A percentile compares a stretch with the other conserved stretches of the same genome.
These are phyloP conservation scores for Varanus komodoensis DNA, from an alignment of 2,113 vertebrate species.

Conservation along the genomic window DNA sequence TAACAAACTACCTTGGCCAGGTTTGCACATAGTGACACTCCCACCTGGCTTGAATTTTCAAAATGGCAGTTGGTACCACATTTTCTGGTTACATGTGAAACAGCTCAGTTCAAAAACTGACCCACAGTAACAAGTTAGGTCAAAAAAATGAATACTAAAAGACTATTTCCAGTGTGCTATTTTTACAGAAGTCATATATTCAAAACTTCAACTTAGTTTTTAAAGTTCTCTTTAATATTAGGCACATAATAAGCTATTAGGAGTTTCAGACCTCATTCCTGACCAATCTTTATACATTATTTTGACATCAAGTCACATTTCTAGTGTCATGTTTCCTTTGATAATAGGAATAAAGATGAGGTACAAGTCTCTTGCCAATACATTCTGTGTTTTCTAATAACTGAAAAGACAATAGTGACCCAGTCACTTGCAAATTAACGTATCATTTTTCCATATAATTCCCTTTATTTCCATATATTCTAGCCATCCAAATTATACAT, in stretches of 20 bases:
- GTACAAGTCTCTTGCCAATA: not conserved
- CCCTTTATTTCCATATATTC: not conserved
- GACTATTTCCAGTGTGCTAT: not conserved
- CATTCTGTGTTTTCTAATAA: not conserved
- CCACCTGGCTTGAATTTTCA: no score
- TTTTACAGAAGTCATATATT: not conserved
- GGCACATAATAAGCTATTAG: not conserved
- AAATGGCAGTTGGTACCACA: no score
- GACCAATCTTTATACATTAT: not conserved
- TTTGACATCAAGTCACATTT: not conserved
- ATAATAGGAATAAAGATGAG: conserved; percentile 5
- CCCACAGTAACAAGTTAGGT: not conserved
- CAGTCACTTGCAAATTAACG: not conserved
- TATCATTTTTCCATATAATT: not conserved
- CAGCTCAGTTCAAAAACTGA: no score
- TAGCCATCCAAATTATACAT: not conserved
- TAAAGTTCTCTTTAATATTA: not conserved
- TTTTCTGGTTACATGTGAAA: no score
- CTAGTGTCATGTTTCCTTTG: not conserved
- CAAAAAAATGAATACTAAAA: not conserved
- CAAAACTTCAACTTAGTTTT: not conserved
- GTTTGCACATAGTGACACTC: no score
- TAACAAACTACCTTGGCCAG: no score
- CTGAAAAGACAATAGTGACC: not conserved
- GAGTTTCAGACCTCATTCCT: not conserved